Evolutionary conservation across 2,888 invertebrate genomes (phyloP).

Genomic region (Cheilosia scutellata): DNA sequence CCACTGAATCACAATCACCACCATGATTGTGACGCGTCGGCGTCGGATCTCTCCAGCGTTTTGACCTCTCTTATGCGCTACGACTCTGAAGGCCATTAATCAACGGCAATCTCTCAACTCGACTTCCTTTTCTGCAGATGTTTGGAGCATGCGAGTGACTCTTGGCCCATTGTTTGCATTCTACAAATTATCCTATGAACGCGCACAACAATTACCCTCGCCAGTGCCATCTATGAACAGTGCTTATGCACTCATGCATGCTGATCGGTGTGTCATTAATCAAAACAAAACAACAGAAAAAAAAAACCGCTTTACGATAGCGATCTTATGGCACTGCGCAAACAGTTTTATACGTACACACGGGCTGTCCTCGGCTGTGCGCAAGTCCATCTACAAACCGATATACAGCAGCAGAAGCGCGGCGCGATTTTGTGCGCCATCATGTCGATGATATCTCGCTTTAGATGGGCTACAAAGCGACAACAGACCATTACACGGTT

Average conservation of each 20-base stretch:
- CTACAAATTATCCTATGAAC: slow-evolving; percentile 71
- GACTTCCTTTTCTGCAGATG: slow-evolving; percentile 62
- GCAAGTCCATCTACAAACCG: slow-evolving; percentile 30
- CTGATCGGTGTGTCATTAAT: slow-evolving; percentile 67
- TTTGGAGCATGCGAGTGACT: slow-evolving; percentile 67
- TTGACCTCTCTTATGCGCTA: slow-evolving; percentile 55
- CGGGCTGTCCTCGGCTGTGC: slow-evolving; percentile 21
- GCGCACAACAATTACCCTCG: slow-evolving; percentile 65
- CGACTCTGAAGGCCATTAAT: slow-evolving; percentile 71
- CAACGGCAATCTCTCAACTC: slow-evolving; percentile 60
- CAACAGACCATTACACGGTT: slow-evolving; percentile 69
- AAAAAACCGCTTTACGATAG: slow-evolving; percentile 38
- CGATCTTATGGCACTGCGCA: slow-evolving; percentile 55
- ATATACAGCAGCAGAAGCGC: slow-evolving; percentile 9
- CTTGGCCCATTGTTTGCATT: slow-evolving; percentile 71
- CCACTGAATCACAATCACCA: slow-evolving; percentile 45
- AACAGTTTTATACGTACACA: slow-evolving; percentile 46
- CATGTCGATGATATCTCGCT: slow-evolving; percentile 45
- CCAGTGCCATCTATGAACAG: slow-evolving; percentile 50
- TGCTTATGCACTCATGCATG: slow-evolving; percentile 50
- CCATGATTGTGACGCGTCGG: slow-evolving; percentile 33
- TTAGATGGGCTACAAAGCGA: slow-evolving; percentile 37
- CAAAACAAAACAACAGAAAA: slow-evolving; percentile 64
- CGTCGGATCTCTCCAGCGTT: slow-evolving; percentile 56
- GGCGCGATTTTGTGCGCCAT: slow-evolving; percentile 40